Evolutionary conservation across 2,888 invertebrate genomes (phyloP), one percentile per base, ranked within the genome.

Genomic region (Luperina testacea): DNA sequence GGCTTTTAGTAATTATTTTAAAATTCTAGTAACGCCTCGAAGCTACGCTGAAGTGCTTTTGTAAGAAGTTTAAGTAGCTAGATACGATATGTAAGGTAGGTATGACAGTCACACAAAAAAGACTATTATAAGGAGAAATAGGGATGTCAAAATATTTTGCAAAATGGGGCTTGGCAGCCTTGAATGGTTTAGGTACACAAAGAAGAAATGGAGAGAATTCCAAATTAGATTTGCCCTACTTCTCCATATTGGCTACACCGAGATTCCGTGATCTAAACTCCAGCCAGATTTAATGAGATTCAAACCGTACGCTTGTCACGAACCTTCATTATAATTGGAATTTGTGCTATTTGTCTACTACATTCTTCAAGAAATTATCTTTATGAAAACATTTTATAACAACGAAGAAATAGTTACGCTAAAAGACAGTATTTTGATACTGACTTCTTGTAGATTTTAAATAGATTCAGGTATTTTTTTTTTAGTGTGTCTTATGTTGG

Each of bases 301-400:
- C 61, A 53, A 79, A 67, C 48, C 20, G 65, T 68, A 48, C 27
- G 79, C 81, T 61, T 83, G 65, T 78, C 84, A 81, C 70, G 53
- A 61, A 64, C 27, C 53, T 67, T 67, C 38, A 45, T 70, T 71
- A 71, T 59, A 72, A 64, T 53, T 71, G 71, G n/a, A 71, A 61
- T 83, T 83, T 70, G 17, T 71, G 27, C 27, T 78, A 61, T 78
- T 70, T 70, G 51, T 24, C 17, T 65, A 53, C 51, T 65, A 53
- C 13, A 59, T 78, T 59, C 42, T 59, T 65, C 3, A 27, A 38
- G 1, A 59, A 53, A 65, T 81, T 65, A 53, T 61, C 24, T 65
- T 45, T 65, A 11, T 11, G 15, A 65, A 78, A 57, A 20, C 32
- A n/a, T 70, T 78, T 51, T 65, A 20, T 59, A 32, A 61, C 13